Percentiles rank a stretch among this genome's conserved stretches.
Conservation (phyloP, 2,113 vertebrate genomes). For the Aegithalos caudatus region DNA sequence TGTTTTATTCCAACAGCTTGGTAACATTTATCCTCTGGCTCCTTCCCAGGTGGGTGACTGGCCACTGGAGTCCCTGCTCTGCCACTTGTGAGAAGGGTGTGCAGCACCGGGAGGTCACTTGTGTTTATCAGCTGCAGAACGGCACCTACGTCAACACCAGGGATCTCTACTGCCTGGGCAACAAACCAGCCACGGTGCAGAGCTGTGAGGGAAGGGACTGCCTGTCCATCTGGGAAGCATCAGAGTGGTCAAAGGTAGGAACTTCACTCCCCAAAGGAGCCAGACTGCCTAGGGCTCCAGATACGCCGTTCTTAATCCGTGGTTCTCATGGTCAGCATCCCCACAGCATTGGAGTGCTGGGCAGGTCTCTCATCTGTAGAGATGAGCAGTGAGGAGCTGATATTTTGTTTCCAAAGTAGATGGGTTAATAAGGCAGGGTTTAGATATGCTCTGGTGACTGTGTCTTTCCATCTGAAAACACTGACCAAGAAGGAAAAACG, state of each 20-base stretch:
- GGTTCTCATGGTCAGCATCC: background rate
- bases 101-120: constrained; percentile 87
- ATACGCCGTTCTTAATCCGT: background rate
- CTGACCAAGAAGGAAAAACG: background rate
- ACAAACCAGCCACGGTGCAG: constrained; percentile 80
- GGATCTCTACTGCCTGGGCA: constrained; percentile 83
- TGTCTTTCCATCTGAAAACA: background rate
- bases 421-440: background rate
- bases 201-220: constrained; percentile 90
- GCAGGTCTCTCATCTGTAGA: background rate
- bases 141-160: constrained; percentile 84
- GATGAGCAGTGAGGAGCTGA: background rate
- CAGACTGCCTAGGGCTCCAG: background rate
- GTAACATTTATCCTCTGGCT: background rate
- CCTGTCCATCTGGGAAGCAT: constrained; percentile 90
- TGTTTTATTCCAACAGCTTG: background rate
- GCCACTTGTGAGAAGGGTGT: constrained; percentile 87
- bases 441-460: background rate
- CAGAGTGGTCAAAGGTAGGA: constrained; percentile 92
- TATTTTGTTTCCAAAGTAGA: background rate
- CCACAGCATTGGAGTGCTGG: background rate
- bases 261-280: background rate
- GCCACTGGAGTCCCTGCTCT: constrained; percentile 88
- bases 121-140: constrained; percentile 88
- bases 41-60: constrained; percentile 85